Base-by-base conservation (phyloP, 2,797 vertebrate species). In the Dromococcyx pavoninus region DNA sequence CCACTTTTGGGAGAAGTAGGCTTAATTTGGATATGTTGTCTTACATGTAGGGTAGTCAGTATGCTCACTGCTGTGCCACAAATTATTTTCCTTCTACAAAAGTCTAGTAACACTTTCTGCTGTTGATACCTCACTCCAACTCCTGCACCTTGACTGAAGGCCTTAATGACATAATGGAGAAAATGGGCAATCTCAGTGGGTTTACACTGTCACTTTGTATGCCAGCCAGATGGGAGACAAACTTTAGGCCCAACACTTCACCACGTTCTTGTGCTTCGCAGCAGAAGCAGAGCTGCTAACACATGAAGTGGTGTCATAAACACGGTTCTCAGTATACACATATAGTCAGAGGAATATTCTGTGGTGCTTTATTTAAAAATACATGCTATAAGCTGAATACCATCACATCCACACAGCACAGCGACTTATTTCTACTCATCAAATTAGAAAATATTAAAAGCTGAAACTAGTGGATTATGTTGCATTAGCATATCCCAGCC, bases 331-430 rank as follows among this genome's bases (percentile, higher is more conserved):
- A 37, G 41, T 21, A 56, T 25, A 86, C 70, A 70, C 64, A 66
- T 37, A 33, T 7, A 95, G 62, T 48, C 75, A 89, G 74, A 88
- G 43, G 23, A 81, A n/a, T 66, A 60, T 51, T 95, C 54, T 41
- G 57, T 67, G 1, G 7, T 86, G 43, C 65, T 91, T 94, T 96
- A 96, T 95, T 96, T 84, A 39, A 81, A 91, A 93, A 89, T 65
- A 62, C 37, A 80, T 4, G 51, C 15, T 75, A 5, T 61, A 75
- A 65, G 8, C 37, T 72, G 28, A 74, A 58, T 80, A 72, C 5
- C 70, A 14, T 80, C 48, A 67, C 44, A 70, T 61, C 30, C 24
- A 4, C 43, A 73, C 51, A 89, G 35, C 56, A 74, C 27, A 80
- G 44, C 95, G 57, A 37, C 32, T 70, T 75, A 12, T 46, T 93